phyloP scores from a whole-genome alignment of 2,888 invertebrate genomes.

The Ferdinandea cuprea region DNA sequence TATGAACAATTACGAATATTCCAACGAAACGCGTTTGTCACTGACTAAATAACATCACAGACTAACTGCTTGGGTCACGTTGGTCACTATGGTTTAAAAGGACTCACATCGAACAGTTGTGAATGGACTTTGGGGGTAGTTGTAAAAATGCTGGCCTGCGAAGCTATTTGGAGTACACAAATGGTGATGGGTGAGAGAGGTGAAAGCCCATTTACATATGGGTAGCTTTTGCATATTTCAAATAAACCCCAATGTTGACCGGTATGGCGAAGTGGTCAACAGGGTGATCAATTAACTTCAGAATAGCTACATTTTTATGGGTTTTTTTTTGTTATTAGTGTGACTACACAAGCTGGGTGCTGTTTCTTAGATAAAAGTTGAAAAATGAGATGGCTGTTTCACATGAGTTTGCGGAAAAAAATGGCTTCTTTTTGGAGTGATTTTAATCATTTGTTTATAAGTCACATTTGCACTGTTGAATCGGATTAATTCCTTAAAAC shows the following conservation, averaged over 20 bases:
- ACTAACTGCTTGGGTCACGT: slow-evolving; percentile 70
- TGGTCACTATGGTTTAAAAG: slow-evolving; percentile 74
- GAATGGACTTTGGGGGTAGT: slow-evolving; percentile 58
- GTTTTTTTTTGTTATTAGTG: slow-evolving; percentile 3
- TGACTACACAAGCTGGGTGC: not conserved
- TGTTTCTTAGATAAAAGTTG: slow-evolving; percentile 17
- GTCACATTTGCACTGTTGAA: too few relatives aligned
- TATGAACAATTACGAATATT: slow-evolving; percentile 16
- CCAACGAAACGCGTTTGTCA: slow-evolving; percentile 57
- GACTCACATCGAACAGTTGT: slow-evolving; percentile 55
- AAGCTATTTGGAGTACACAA: slow-evolving; percentile 33
- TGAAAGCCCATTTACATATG: slow-evolving; percentile 56
- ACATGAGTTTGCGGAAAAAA: slow-evolving; percentile 26
- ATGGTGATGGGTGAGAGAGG: not conserved
- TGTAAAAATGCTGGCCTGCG: slow-evolving; percentile 17
- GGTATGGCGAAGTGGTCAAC: slow-evolving; percentile 50
- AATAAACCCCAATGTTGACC: slow-evolving; percentile 15
- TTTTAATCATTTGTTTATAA: too few relatives aligned
- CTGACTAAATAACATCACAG: slow-evolving; percentile 75
- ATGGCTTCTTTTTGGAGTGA: too few relatives aligned
- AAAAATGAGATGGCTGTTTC: slow-evolving; percentile 22
- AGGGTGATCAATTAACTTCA: slow-evolving; percentile 54
- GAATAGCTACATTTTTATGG: not conserved
- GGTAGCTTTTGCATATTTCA: slow-evolving; percentile 40
- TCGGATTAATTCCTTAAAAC: too few relatives aligned